These are phyloP conservation scores for Hippolais icterina DNA, from an alignment of 2,113 vertebrate species.

Conservation along the genomic window DNA sequence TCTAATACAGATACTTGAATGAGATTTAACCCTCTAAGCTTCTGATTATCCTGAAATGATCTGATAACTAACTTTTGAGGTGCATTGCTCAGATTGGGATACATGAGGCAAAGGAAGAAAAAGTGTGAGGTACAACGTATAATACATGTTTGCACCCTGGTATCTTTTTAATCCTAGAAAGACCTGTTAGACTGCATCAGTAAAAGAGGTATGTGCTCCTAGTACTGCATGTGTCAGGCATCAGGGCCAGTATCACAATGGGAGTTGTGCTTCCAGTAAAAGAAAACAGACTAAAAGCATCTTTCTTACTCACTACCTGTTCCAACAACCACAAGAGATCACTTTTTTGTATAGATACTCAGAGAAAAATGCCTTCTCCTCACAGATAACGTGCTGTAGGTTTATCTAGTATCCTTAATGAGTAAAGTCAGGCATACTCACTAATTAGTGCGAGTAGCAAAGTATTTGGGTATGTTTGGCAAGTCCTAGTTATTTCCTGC, in stretches of 20 bases:
- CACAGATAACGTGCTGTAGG: background rate
- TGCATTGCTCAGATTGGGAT: background rate
- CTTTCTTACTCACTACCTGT: background rate
- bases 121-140: background rate
- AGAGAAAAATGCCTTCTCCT: background rate
- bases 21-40: background rate
- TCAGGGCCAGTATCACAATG: background rate
- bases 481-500: background rate
- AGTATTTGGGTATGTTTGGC: background rate
- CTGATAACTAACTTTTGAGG: background rate
- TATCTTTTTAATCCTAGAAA: background rate
- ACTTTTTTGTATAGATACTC: background rate
- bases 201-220: background rate
- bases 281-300: background rate
- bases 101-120: background rate
- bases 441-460: background rate
- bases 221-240: background rate
- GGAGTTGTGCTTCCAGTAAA: background rate
- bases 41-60: background rate
- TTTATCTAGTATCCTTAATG: background rate
- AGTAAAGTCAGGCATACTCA: background rate
- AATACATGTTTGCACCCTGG: background rate
- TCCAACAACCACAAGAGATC: background rate
- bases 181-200: background rate
- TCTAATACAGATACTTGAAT: background rate